Evolutionary conservation across 2,113 vertebrate species (phyloP).

Genomic region (Pantherophis guttatus): DNA sequence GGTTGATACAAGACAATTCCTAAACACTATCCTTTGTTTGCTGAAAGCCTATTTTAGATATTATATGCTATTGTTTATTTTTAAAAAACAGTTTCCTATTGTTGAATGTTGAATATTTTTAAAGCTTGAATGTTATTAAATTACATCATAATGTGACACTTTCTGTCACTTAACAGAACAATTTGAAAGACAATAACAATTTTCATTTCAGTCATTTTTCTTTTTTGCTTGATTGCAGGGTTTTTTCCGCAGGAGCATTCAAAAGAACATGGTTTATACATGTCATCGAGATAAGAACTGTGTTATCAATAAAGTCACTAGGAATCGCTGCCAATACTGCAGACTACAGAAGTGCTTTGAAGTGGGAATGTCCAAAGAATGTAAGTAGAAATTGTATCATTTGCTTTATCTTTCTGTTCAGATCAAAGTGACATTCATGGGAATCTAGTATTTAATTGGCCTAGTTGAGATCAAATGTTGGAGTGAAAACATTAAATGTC

Average conservation of each 20-base stretch:
- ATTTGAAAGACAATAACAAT: constrained; percentile 19
- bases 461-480: not conserved
- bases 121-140: constrained; percentile 46
- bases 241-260: constrained; percentile 95
- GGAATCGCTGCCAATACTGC: constrained; percentile 96
- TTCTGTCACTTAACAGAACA: constrained; percentile 46
- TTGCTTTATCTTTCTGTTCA: constrained; percentile 34
- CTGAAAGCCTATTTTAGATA: constrained; percentile 40
- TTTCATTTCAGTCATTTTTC: constrained; percentile 48
- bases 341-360: constrained; percentile 93
- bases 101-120: constrained; percentile 54
- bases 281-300: constrained; percentile 96
- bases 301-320: constrained; percentile 96
- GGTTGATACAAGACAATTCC: not conserved
- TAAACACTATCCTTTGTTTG: constrained; percentile 44
- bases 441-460: not conserved
- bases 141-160: constrained; percentile 37
- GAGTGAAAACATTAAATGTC: not conserved
- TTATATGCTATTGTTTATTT: constrained; percentile 44
- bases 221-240: constrained; percentile 77
- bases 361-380: constrained; percentile 97
- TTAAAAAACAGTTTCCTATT: constrained; percentile 56
- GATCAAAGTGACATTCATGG: fast-evolving
- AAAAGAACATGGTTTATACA: constrained; percentile 98
- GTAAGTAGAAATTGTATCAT: constrained; percentile 72